Percentiles rank a stretch among this genome's conserved stretches.
Conservation (phyloP, 1,140 invertebrate genomes). For the Scylla paramamosain region DNA sequence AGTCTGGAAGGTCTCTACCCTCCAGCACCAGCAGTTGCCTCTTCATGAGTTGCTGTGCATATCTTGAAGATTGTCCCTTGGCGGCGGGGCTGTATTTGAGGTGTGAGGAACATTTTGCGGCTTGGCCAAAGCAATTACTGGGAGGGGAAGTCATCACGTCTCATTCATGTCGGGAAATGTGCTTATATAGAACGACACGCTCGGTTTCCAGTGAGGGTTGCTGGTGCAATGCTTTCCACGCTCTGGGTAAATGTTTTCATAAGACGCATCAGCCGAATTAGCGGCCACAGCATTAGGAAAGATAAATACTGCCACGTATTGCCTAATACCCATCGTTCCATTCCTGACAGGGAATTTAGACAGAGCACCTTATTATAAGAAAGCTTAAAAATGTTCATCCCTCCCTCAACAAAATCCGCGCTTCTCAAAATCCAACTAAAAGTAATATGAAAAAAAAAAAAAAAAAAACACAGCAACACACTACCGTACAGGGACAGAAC, state of each 20-base stretch:
- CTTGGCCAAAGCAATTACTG: not conserved
- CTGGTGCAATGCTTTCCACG: too few species aligned
- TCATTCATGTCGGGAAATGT: too few species aligned
- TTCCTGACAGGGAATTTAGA: too few species aligned
- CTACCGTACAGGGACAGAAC: not conserved
- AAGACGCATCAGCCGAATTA: too few species aligned
- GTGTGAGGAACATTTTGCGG: not conserved
- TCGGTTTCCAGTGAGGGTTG: too few species aligned
- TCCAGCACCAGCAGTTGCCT: constrained; percentile 60
- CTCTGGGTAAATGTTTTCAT: too few species aligned
- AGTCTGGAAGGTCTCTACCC: constrained; percentile 70
- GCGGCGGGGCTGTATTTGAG: not conserved
- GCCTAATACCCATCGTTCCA: too few species aligned
- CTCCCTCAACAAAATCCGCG: not conserved
- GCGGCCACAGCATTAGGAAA: too few species aligned
- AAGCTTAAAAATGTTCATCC: not conserved
- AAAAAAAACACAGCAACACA: not conserved
- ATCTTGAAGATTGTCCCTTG: not conserved
- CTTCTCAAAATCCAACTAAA: not conserved
- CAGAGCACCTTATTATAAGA: not conserved
- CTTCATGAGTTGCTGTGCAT: constrained; percentile 30
- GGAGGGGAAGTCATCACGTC: not conserved
- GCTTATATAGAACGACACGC: too few species aligned
- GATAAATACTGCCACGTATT: too few species aligned
- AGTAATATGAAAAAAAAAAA: not conserved